Base-by-base conservation (phyloP, 2,797 vertebrate species). In the Champsocephalus gunnari region DNA sequence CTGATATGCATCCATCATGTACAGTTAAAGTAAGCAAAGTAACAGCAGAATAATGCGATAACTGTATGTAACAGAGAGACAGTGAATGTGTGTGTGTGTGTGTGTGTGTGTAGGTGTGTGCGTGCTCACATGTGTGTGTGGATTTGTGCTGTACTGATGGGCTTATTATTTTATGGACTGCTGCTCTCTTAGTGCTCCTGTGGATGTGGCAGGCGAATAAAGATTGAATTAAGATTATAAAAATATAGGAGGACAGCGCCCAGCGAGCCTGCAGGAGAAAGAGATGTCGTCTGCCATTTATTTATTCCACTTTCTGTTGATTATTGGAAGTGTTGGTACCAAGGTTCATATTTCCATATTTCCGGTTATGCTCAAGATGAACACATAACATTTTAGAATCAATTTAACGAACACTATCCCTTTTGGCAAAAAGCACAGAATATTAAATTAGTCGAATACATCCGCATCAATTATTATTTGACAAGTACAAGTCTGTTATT, bases 181-280 rank as follows among this genome's bases (percentile, higher is more conserved):
- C 90, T 94, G 92, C 90, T 90, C 88, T 91, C 88, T 92, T 90
- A 90, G 92, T 90, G 89, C 91, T 89, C 87, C 82, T 81, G 89
- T 90, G 92, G 89, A 92, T 91, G 90, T 91, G 89, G 91, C 84
- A 88, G 84, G 74, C 83, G 89, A 93, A 92, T 90, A 92, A 91
- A 94, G 92, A 95, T 94, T 94, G 91, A 94, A 96, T 95, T 94
- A 95, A 94, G 94, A 95, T 95, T 88, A 93, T 87, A 81, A 92
- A 66, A 12, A 59, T 90, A 92, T 83, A 86, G 90, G 75, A 84
- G 88, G 86, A 91, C 51, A 72, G 88, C 58, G 82, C 88, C 87
- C 80, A 83, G 85, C 78, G 88, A 92, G 87, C 88, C 87, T 70
- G 89, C 72, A 83, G 85, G 84, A 86, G 75, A 85, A 88, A 90